Conservation (phyloP, 2,888 invertebrate species). For the Andrena camellia region DNA sequence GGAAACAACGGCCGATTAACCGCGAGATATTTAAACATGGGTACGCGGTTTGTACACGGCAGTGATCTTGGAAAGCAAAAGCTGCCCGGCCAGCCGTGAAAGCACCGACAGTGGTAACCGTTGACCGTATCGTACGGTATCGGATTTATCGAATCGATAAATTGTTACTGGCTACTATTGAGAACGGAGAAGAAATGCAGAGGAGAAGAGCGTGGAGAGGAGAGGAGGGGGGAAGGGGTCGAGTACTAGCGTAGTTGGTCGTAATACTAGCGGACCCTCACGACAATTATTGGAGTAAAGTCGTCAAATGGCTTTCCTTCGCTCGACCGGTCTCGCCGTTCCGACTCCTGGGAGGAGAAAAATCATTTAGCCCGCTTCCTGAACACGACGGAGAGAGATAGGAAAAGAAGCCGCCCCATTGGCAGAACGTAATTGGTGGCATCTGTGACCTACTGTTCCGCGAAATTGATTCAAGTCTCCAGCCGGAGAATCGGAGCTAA, state of each 20-base stretch:
- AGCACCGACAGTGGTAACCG: constrained; percentile 36
- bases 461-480: constrained; percentile 78
- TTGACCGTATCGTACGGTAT: constrained; percentile 41
- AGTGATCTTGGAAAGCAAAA: background rate
- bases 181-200: constrained; percentile 1
- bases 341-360: constrained; percentile 67
- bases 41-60: background rate
- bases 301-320: constrained; percentile 75
- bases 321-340: constrained; percentile 66
- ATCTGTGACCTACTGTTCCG: constrained; percentile 80
- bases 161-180: constrained; percentile 57
- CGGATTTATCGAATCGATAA: constrained; percentile 64
- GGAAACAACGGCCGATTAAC: constrained; percentile 51
- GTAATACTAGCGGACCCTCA: constrained; percentile 68
- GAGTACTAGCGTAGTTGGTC: constrained; percentile 53
- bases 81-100: constrained; percentile 7
- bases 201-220: background rate
- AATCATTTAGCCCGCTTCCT: constrained; percentile 71
- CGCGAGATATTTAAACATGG: constrained; percentile 34
- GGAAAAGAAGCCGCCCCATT: constrained; percentile 75
- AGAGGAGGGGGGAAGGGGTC: constrained; percentile 19
- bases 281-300: constrained; percentile 77
- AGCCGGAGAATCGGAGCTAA: constrained; percentile 73
- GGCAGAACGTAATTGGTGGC: constrained; percentile 79
- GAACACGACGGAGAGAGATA: constrained; percentile 57